Percentiles rank a stretch among this genome's conserved stretches.
Conservation (phyloP, 2,797 vertebrate genomes). For the Rhabdophis nuchalis region DNA sequence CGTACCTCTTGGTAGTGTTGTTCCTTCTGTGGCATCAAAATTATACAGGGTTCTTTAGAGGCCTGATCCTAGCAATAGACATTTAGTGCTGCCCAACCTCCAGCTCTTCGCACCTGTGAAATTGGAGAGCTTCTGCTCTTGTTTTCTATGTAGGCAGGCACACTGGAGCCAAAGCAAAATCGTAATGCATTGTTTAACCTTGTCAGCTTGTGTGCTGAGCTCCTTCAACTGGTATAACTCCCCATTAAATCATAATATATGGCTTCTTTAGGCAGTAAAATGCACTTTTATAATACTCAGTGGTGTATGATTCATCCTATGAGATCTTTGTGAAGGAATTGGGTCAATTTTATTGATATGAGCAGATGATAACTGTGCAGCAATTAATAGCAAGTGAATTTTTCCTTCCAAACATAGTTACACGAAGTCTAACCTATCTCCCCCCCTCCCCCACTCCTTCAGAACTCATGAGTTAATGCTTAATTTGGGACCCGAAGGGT, state of each 20-base stretch:
- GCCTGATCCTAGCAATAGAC: neutral
- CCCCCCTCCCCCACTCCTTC: neutral
- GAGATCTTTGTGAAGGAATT: slow-evolving; percentile 10
- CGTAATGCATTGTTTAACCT: slow-evolving; percentile 21
- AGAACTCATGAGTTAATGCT: neutral
- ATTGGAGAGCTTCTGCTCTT: neutral
- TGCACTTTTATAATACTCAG: slow-evolving; percentile 22
- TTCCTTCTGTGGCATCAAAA: neutral
- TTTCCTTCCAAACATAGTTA: slow-evolving; percentile 5
- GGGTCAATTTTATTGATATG: slow-evolving; percentile 23
- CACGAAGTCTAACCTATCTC: neutral
- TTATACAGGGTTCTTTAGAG: neutral
- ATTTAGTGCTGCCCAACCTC: neutral
- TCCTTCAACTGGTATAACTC: slow-evolving; percentile 26
- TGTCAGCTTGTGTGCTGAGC: neutral
- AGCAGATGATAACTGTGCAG: slow-evolving; percentile 6
- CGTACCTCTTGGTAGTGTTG: neutral
- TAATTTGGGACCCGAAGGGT: neutral
- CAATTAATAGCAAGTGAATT: slow-evolving; percentile 7
- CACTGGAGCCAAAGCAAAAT: slow-evolving; percentile 19
- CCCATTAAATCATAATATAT: slow-evolving; percentile 35
- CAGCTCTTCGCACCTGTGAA: neutral
- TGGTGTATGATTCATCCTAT: slow-evolving; percentile 23
- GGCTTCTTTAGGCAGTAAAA: slow-evolving; percentile 13
- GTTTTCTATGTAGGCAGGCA: neutral